A percentile compares a stretch with the other conserved stretches of the same genome.
Evolutionary conservation across 2,113 vertebrate genomes (phyloP).

Genomic region (Bettongia penicillata): DNA sequence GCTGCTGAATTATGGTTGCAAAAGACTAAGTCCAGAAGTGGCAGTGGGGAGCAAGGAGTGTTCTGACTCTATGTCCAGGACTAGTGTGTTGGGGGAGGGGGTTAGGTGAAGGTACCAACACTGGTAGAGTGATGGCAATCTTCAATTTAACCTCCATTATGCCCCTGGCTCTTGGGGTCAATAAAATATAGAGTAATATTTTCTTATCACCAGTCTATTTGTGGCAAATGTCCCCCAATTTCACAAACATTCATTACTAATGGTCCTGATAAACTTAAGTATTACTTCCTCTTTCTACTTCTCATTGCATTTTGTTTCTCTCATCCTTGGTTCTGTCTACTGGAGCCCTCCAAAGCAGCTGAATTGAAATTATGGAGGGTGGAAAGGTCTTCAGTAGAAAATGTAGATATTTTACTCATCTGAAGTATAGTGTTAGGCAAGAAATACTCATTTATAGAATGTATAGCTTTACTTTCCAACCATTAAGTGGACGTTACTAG

Average conservation of each 20-base stretch:
- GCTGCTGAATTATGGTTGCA: background rate
- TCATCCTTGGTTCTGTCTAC: background rate
- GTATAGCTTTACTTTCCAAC: background rate
- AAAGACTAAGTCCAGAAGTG: background rate
- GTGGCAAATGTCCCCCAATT: background rate
- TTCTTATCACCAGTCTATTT: background rate
- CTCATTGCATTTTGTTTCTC: background rate
- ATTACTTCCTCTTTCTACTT: background rate
- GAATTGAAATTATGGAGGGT: background rate
- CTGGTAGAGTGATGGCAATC: background rate
- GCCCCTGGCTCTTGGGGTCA: background rate
- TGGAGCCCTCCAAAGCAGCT: background rate
- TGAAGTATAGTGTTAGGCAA: background rate
- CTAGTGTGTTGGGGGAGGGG: background rate
- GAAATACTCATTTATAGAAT: background rate
- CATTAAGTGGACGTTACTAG: background rate
- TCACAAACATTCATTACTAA: background rate
- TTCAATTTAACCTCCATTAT: background rate
- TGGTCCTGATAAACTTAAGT: background rate
- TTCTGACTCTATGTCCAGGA: background rate
- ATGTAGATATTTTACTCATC: background rate
- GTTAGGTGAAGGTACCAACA: background rate
- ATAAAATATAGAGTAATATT: background rate
- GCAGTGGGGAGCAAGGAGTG: background rate
- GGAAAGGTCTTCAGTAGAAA: background rate